Evolutionary conservation across 1,140 invertebrate genomes (phyloP).

Genomic region (Adelges cooleyi): DNA sequence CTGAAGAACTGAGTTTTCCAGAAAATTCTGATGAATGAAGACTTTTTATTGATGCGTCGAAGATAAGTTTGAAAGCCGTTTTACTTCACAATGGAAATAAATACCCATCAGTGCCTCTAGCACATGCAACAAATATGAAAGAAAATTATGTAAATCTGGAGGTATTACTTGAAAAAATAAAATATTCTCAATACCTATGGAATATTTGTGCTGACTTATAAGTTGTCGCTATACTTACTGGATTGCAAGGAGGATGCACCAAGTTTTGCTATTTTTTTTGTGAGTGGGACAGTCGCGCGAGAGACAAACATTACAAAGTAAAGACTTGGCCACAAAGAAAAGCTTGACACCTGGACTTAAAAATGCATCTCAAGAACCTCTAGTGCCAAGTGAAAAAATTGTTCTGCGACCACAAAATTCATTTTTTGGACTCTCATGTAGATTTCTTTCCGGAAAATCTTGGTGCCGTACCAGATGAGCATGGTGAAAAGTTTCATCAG

Average conservation of each 20-base stretch:
- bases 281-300: neutral
- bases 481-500: neutral
- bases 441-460: neutral
- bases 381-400: too few relatives aligned
- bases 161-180: neutral
- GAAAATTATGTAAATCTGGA: neutral
- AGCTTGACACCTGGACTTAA: too few relatives aligned
- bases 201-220: neutral
- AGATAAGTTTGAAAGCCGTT: conserved; percentile 29
- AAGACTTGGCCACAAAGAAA: too few relatives aligned
- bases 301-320: too few relatives aligned
- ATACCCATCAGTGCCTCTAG: conserved; percentile 17
- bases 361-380: too few relatives aligned
- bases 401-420: too few relatives aligned
- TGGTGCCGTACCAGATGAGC: neutral
- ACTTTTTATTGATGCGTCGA: conserved; percentile 30
- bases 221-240: neutral
- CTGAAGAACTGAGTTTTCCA: neutral
- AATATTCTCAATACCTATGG: neutral
- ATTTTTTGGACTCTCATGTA: too few relatives aligned
- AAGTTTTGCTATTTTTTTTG: neutral
- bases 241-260: neutral
- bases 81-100: conserved; percentile 21
- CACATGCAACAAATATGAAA: conserved; percentile 17
- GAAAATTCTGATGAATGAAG: conserved; percentile 11